Percentiles rank a stretch among this genome's conserved stretches.
Evolutionary conservation across 2,113 vertebrate genomes (phyloP).

Genomic region (Plotosus lineatus): DNA sequence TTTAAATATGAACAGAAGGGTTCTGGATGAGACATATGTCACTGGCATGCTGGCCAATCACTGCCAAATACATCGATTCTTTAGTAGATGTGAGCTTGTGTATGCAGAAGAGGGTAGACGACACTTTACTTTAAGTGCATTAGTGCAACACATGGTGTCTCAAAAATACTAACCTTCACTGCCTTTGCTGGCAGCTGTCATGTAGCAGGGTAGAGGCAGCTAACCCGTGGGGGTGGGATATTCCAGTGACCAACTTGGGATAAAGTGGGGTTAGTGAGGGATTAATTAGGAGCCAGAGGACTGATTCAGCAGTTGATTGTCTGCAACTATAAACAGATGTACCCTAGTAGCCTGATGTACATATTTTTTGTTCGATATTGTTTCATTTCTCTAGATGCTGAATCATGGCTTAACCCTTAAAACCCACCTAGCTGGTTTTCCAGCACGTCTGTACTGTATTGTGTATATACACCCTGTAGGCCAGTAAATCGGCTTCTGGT

Average conservation of each 20-base stretch:
- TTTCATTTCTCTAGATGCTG: background rate
- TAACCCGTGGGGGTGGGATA: background rate
- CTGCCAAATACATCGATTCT: background rate
- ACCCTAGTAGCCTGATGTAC: background rate
- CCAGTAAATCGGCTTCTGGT: too few species aligned
- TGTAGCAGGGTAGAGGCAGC: background rate
- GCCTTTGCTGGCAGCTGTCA: background rate
- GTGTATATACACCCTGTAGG: too few species aligned
- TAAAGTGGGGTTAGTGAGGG: background rate
- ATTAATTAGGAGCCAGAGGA: background rate
- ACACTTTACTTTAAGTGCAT: background rate
- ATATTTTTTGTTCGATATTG: background rate
- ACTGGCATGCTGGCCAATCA: background rate
- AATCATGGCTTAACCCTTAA: constrained; percentile 3
- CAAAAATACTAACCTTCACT: background rate
- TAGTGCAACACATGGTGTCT: background rate
- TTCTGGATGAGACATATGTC: background rate
- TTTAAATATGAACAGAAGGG: background rate
- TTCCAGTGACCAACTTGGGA: background rate
- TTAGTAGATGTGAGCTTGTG: background rate
- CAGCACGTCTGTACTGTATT: too few species aligned
- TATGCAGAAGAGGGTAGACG: background rate
- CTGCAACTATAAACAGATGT: background rate
- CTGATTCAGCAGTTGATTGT: background rate
- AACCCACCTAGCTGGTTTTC: too few species aligned